Evolutionary conservation across 35 echinoderm and acorn worm genomes (phyloP).

Genomic region (Ophioderma brevispina): DNA sequence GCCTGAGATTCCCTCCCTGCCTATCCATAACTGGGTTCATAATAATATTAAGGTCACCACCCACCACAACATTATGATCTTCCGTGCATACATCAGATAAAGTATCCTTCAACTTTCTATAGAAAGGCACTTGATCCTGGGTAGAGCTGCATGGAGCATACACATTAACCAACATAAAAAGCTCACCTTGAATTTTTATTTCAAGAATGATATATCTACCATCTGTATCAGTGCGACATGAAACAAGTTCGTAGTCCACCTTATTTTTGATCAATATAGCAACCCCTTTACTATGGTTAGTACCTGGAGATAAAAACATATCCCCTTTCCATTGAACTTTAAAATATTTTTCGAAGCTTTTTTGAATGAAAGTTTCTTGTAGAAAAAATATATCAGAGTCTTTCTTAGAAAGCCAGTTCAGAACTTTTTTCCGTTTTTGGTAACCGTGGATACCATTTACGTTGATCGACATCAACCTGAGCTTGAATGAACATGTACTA

Average conservation of each 20-base stretch:
- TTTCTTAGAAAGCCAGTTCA: conserved; percentile 37
- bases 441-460: conserved; percentile 24
- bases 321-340: neutral
- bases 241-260: conserved; percentile 10
- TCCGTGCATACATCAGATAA: neutral
- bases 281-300: conserved; percentile 27
- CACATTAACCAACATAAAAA: neutral
- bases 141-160: conserved; percentile 8
- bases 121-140: neutral
- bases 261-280: conserved; percentile 39
- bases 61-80: neutral
- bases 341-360: neutral
- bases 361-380: conserved; percentile 32
- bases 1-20: neutral
- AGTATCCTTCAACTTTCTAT: conserved; percentile 11
- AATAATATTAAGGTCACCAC: conserved; percentile 13
- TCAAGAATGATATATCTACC: neutral
- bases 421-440: conserved; percentile 41
- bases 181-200: conserved; percentile 6
- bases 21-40: neutral
- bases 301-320: neutral
- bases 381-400: conserved; percentile 41
- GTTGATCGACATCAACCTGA: conserved; percentile 38
- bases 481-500: neutral
- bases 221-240: neutral